A percentile compares a stretch with the other conserved stretches of the same genome.
phyloP scores from a whole-genome alignment of 2,888 invertebrate genomes.

The Volucella inanis region DNA sequence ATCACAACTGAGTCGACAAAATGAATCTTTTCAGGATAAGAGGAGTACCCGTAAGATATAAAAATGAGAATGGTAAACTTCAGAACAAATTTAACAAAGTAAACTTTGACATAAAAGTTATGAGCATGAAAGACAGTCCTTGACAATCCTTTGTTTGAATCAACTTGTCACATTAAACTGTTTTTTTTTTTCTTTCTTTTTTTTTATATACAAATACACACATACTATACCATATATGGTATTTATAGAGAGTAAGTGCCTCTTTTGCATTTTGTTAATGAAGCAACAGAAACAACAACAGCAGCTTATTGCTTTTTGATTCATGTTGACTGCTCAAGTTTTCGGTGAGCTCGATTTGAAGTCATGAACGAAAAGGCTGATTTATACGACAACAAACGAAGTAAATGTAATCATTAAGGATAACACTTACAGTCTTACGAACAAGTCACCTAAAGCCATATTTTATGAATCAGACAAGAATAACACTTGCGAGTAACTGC shows the following conservation, averaged over 20 bases:
- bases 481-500: too few relatives aligned
- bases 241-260: slow-evolving; percentile 61
- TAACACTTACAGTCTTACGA: background rate
- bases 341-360: slow-evolving; percentile 11
- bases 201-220: background rate
- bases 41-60: background rate
- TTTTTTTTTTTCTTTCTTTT: slow-evolving; percentile 21
- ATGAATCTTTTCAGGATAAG: slow-evolving; percentile 31
- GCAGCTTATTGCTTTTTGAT: slow-evolving; percentile 32
- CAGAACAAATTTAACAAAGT: slow-evolving; percentile 71
- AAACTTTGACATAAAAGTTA: slow-evolving; percentile 72
- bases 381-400: slow-evolving; percentile 33
- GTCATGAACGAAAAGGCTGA: slow-evolving; percentile 32
- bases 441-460: slow-evolving; percentile 19
- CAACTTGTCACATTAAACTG: slow-evolving; percentile 61
- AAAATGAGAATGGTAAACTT: slow-evolving; percentile 56
- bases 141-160: slow-evolving; percentile 57
- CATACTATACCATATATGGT: slow-evolving; percentile 5
- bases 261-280: slow-evolving; percentile 62
- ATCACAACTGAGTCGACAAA: slow-evolving; percentile 30
- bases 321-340: slow-evolving; percentile 29
- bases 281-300: slow-evolving; percentile 39
- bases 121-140: slow-evolving; percentile 44
- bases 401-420: slow-evolving; percentile 1
- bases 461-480: slow-evolving; percentile 26